phyloP scores from a whole-genome alignment of 2,113 vertebrate species.

The Lasiurus borealis region DNA sequence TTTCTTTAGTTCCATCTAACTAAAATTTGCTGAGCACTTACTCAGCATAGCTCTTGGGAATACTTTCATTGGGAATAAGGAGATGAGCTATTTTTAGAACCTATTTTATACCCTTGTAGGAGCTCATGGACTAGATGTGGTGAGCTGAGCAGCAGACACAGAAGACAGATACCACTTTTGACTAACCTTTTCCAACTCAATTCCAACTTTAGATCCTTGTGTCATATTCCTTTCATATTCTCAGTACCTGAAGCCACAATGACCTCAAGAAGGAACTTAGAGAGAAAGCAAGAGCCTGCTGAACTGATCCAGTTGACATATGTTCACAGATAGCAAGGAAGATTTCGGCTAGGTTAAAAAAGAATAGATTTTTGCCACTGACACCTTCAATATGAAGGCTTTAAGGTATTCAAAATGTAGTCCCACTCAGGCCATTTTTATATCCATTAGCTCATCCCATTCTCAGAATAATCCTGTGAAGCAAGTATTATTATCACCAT shows the following conservation, averaged over 20 bases:
- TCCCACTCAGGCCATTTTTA: not conserved
- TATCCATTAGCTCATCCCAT: constrained; percentile 8
- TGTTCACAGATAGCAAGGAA: not conserved
- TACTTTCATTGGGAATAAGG: not conserved
- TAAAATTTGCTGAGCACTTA: not conserved
- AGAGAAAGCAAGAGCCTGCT: not conserved
- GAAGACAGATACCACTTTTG: not conserved
- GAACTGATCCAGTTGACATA: not conserved
- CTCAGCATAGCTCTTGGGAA: not conserved
- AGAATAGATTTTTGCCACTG: not conserved
- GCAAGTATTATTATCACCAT: not conserved
- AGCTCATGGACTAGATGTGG: not conserved
- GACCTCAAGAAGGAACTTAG: not conserved
- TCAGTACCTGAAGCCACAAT: not conserved
- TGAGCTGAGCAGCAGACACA: not conserved
- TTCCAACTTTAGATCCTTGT: not conserved
- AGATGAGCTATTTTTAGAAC: not conserved
- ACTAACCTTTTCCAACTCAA: not conserved
- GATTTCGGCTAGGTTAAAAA: not conserved
- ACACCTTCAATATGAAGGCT: not conserved
- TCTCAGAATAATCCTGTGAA: not conserved
- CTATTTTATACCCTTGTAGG: not conserved
- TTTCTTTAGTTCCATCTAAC: not conserved
- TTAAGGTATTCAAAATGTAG: constrained; percentile 34
- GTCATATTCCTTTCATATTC: not conserved